Percentiles rank a stretch among this genome's conserved stretches.
Evolutionary conservation across 2,113 vertebrate genomes (phyloP).

Genomic region (Marcusenius ussheri): DNA sequence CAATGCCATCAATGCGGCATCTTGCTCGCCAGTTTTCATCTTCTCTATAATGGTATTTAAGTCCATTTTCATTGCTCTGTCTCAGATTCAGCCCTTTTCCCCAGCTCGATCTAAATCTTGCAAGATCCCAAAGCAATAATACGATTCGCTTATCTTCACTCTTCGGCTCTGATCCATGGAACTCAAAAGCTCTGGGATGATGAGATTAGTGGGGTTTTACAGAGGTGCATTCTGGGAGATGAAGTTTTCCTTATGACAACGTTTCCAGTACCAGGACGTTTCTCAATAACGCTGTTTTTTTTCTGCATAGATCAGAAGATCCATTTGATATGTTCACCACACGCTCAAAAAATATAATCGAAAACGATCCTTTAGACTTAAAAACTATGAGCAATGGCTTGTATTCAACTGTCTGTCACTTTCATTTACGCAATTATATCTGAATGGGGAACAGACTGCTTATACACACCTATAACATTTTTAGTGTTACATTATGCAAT

Average conservation of each 20-base stretch:
- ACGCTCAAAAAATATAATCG: not conserved
- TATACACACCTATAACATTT: not conserved
- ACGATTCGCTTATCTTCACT: conserved; percentile 12
- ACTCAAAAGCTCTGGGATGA: conserved; percentile 33
- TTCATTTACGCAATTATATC: not conserved
- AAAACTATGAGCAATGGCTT: not conserved
- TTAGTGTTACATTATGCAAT: not conserved
- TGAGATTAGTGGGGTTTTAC: conserved; percentile 45
- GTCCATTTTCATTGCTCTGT: conserved; percentile 64
- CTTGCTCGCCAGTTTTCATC: conserved; percentile 71
- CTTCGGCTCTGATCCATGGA: conserved; percentile 33
- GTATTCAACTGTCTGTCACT: not conserved
- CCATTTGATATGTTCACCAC: not conserved
- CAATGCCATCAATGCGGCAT: conserved; percentile 62
- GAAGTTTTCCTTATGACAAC: conserved; percentile 21
- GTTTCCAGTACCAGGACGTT: not conserved
- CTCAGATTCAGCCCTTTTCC: conserved; percentile 5
- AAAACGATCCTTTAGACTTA: not conserved
- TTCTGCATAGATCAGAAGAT: not conserved
- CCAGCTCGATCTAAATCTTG: not conserved
- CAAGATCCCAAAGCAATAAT: conserved; percentile 21
- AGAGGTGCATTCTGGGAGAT: conserved; percentile 30
- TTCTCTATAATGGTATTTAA: conserved; percentile 64
- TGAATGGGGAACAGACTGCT: not conserved
- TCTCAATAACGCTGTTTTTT: not conserved